phyloP scores from a whole-genome alignment of 92 coral and sea anemone species.

The Bergia puertoricense region DNA sequence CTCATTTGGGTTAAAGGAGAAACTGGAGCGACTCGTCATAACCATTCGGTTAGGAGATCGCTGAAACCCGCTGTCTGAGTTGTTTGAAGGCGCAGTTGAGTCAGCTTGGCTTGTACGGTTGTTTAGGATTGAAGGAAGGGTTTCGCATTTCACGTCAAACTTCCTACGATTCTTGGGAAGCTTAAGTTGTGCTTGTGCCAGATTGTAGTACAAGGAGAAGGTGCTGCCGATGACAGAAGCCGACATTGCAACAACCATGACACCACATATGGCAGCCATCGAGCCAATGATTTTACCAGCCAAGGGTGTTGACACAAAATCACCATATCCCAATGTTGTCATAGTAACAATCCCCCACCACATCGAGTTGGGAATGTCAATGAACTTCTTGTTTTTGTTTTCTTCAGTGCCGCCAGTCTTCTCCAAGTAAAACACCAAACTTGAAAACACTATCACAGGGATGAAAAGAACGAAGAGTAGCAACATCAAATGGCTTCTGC shows the following conservation, averaged over 20 bases:
- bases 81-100: conserved; percentile 71
- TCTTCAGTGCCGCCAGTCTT: conserved; percentile 47
- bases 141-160: conserved; percentile 83
- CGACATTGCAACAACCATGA: conserved; percentile 89
- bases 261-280: conserved; percentile 95
- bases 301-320: conserved; percentile 84
- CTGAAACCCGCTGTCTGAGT: conserved; percentile 88
- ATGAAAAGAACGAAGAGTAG: conserved; percentile 81
- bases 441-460: conserved; percentile 90
- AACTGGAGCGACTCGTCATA: conserved; percentile 71
- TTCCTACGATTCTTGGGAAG: conserved; percentile 77
- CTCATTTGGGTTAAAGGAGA: conserved; percentile 60
- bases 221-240: conserved; percentile 98
- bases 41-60: conserved; percentile 80
- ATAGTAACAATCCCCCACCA: conserved; percentile 99
- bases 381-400: conserved; percentile 57
- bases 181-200: conserved; percentile 96
- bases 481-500: conserved; percentile 84
- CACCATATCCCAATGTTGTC: conserved; percentile 98
- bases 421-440: conserved; percentile 84
- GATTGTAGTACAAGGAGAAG: conserved; percentile 91
- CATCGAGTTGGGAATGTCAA: conserved; percentile 84
- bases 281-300: conserved; percentile 90
- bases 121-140: conserved; percentile 75
- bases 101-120: conserved; percentile 87